phyloP scores from a whole-genome alignment of 2,888 invertebrate species.

The Pteria penguin region DNA sequence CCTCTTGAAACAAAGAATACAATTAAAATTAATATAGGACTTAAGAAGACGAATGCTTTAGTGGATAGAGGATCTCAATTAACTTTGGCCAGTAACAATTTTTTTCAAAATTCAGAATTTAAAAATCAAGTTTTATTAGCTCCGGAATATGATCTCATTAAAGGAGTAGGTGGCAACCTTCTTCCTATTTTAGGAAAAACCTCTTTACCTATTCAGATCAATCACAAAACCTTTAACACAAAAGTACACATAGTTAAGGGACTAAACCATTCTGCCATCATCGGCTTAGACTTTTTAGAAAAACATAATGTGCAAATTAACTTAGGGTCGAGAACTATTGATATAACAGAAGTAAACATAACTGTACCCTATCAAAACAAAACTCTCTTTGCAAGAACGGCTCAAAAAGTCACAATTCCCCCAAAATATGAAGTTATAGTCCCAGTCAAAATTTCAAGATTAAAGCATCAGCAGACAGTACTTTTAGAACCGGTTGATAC shows the following conservation, averaged over 20 bases:
- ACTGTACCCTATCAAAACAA: constrained; percentile 4
- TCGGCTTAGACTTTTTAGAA: constrained; percentile 48
- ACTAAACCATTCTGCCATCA: constrained; percentile 40
- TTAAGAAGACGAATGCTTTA: not conserved
- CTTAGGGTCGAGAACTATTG: constrained; percentile 17
- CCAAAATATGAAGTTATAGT: not conserved
- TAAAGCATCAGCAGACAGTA: not conserved
- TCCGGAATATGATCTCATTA: not conserved
- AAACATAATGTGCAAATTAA: constrained; percentile 37
- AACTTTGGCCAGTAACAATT: not conserved
- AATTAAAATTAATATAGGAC: not conserved
- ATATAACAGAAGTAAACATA: constrained; percentile 2
- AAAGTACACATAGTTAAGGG: constrained; percentile 31
- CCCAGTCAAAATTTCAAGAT: constrained; percentile 22
- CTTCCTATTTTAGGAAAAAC: constrained; percentile 3
- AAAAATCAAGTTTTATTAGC: not conserved
- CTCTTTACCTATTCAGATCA: not conserved
- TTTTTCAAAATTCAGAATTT: not conserved
- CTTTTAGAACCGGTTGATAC: constrained; percentile 9
- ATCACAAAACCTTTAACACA: not conserved
- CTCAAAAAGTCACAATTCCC: not conserved
- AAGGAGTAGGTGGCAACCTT: not conserved
- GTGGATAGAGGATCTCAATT: too few species aligned
- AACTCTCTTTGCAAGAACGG: constrained; percentile 7
- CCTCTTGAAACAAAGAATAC: not conserved